Base-by-base conservation (phyloP, 2,113 vertebrate genomes). In the Cyanistes caeruleus region DNA sequence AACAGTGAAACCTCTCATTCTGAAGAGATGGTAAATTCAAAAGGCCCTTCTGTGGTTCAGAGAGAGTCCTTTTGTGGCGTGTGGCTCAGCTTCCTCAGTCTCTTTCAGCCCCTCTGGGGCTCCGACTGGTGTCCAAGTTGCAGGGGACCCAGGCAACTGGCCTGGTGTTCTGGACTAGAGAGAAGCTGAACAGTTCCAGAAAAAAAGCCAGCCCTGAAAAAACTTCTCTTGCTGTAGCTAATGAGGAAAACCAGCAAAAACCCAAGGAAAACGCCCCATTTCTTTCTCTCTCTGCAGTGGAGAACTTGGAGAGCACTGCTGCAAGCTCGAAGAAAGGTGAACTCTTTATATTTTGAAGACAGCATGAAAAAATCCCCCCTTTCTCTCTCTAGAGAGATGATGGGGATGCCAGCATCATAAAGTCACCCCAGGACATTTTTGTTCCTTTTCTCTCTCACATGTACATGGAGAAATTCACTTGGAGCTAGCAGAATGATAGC, bases 321-420 rank as follows among this genome's bases (percentile, higher is more conserved):
- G 0, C 0, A 5, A 27, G 30, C 13, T 49, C 0, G 1, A 35
- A 52, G 46, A 27, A 51, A 27, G 35, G 35, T 41, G 46, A n/a
- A 27, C 30, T 22, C 46, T 15, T 8, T 21, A 3, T 10, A 3
- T 63, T n/a, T 78, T 63, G 30, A 63, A 78, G 41, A 10, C 8
- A 41, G 23, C 1, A 0, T 0, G 1, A 41, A 77, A 62, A 41
- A 41, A 51, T 51, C 5, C 10, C 15, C 25, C 4, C 13, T 16
- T 21, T 39, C 10, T 46, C 25, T n/a, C 17, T 75, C 35, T 62
- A 78, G 18, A 13, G 22, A 51, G 35, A 27, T 0, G 0, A 21
- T 64, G 37, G 48, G 30, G 37, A 43, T 41, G 21, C 8, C 48
- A 64, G 48, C 48, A 52, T 53, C 31, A 53, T 52, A 35, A 53